Conservation (phyloP, 2,888 invertebrate genomes). For the Plagiodera versicolora region DNA sequence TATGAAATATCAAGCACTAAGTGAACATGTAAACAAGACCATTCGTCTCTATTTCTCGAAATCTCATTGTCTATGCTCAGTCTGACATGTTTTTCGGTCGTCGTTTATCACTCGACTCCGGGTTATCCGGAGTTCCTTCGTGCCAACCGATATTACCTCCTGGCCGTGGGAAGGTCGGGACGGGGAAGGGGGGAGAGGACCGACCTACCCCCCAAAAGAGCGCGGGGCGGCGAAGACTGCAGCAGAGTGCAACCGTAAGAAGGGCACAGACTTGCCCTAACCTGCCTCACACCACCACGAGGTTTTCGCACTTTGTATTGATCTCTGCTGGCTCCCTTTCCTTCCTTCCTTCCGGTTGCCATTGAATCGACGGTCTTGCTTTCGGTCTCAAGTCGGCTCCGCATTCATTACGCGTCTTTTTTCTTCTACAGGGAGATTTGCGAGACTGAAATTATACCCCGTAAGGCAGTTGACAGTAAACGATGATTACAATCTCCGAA, state of each 20-base stretch:
- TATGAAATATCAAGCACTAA: no score
- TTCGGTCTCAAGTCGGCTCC: constrained; percentile 46
- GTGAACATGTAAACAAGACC: neutral
- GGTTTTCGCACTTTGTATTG: constrained; percentile 53
- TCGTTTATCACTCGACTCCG: constrained; percentile 27
- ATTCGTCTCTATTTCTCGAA: neutral
- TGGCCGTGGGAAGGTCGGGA: constrained; percentile 31
- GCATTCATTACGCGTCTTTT: constrained; percentile 38
- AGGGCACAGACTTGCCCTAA: constrained; percentile 48
- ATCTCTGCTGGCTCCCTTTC: constrained; percentile 50
- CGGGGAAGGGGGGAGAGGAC: constrained; percentile 39
- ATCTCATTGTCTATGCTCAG: neutral
- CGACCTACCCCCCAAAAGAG: no score
- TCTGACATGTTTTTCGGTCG: constrained; percentile 20
- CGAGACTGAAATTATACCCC: no score
- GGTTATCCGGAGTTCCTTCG: constrained; percentile 23
- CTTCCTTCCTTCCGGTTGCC: constrained; percentile 42
- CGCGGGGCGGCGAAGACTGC: constrained; percentile 50
- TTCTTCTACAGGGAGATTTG: neutral
- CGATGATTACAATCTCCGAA: no score
- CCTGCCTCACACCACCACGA: constrained; percentile 53
- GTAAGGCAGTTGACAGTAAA: no score
- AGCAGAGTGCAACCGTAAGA: constrained; percentile 47
- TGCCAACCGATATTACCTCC: constrained; percentile 24
- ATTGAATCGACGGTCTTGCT: constrained; percentile 50